These are phyloP conservation scores for Ataeniobius toweri DNA, from an alignment of 2,797 vertebrate genomes.

Conservation along the genomic window DNA sequence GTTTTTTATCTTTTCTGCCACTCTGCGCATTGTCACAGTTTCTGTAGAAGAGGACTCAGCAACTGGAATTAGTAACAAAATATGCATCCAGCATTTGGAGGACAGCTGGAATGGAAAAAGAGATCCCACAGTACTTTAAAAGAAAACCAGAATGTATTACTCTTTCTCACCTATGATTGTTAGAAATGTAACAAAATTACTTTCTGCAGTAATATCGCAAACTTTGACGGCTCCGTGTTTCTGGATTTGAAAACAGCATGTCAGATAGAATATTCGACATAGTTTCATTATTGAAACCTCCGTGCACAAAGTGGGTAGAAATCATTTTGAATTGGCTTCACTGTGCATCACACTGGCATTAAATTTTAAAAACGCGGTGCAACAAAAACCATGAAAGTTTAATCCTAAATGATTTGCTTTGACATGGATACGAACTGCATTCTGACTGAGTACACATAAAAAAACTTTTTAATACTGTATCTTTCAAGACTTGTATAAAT, in stretches of 20 bases:
- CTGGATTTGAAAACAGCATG: slow-evolving; percentile 6
- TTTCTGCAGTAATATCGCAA: not conserved
- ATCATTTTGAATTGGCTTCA: slow-evolving; percentile 50
- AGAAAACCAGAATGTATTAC: not conserved
- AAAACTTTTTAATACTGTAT: not conserved
- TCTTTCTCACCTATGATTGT: not conserved
- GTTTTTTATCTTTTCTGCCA: too few relatives aligned
- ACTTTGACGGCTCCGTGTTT: not conserved
- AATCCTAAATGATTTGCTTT: slow-evolving; percentile 41
- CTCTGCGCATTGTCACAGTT: not conserved
- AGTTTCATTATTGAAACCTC: slow-evolving; percentile 12
- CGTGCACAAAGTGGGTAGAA: slow-evolving; percentile 31
- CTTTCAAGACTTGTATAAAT: not conserved
- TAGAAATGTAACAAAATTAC: not conserved
- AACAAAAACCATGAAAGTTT: slow-evolving; percentile 55
- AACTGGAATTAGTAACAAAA: not conserved
- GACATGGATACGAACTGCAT: slow-evolving; percentile 55
- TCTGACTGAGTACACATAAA: slow-evolving; percentile 30
- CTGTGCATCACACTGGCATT: slow-evolving; percentile 48
- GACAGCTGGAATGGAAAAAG: not conserved
- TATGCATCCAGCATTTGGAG: not conserved
- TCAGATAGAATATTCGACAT: slow-evolving; percentile 18
- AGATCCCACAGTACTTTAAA: not conserved
- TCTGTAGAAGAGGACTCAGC: not conserved
- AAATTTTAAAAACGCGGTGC: slow-evolving; percentile 52